These are phyloP conservation scores for Tipula unca DNA, from an alignment of 2,888 invertebrate species.

Conservation along the genomic window DNA sequence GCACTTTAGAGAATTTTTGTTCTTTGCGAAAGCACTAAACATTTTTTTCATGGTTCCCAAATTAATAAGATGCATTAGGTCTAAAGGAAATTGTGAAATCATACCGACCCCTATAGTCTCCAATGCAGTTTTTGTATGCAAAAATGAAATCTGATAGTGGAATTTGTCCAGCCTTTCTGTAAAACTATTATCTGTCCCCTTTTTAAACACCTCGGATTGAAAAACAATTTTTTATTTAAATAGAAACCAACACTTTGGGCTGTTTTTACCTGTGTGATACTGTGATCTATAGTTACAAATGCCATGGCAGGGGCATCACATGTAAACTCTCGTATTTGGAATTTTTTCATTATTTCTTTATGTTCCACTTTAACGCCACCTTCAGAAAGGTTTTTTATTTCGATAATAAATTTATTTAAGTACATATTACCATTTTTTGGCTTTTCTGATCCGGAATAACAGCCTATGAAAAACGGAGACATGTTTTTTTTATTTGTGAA, in stretches of 20 bases:
- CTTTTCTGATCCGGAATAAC: neutral
- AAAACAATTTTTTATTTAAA: slow-evolving; percentile 15
- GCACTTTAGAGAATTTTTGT: too few relatives aligned
- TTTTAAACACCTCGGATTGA: too few relatives aligned
- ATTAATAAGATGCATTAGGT: too few relatives aligned
- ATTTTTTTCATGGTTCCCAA: too few relatives aligned
- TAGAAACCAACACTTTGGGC: neutral
- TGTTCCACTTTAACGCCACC: neutral
- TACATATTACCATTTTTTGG: neutral
- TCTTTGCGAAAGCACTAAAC: too few relatives aligned
- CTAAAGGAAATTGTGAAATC: too few relatives aligned
- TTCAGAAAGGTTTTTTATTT: neutral
- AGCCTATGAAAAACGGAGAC: neutral
- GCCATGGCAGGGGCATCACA: neutral
- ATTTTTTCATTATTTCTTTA: neutral
- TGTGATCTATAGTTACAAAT: neutral
- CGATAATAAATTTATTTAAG: neutral
- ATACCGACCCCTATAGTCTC: too few relatives aligned
- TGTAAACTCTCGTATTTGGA: neutral
- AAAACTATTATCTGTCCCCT: too few relatives aligned
- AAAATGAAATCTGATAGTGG: too few relatives aligned
- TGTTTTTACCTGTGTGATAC: neutral
- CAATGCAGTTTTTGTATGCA: too few relatives aligned
- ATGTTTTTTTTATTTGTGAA: neutral
- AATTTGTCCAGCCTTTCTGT: too few relatives aligned